A percentile compares a stretch with the other conserved stretches of the same genome.
Conservation (phyloP, 2,113 vertebrate species). For the Hoplias malabaricus region DNA sequence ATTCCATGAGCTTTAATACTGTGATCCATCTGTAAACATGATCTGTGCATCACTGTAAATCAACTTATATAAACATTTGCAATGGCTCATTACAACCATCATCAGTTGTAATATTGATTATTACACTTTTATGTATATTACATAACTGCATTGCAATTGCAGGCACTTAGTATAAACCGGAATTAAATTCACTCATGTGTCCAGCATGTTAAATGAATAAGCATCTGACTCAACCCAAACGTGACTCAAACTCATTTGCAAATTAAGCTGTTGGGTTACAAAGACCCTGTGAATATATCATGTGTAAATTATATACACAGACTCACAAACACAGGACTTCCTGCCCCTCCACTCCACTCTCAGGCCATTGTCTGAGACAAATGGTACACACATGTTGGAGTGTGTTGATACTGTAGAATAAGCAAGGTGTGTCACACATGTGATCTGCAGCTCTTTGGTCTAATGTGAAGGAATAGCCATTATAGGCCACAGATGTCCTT, state of each 20-base stretch:
- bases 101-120: too few species aligned
- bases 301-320: constrained; percentile 1
- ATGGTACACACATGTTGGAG: constrained; percentile 43
- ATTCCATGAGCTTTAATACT: too few species aligned
- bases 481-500: constrained; percentile 71
- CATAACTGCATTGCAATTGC: too few species aligned
- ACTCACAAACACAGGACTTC: constrained; percentile 9
- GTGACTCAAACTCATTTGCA: not conserved
- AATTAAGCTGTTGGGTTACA: not conserved
- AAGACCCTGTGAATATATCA: not conserved
- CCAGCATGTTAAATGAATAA: not conserved
- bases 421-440: constrained; percentile 54
- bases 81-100: too few species aligned
- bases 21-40: too few species aligned
- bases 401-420: constrained; percentile 46
- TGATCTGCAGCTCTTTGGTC: constrained; percentile 45
- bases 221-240: not conserved
- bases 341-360: constrained; percentile 1
- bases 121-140: too few species aligned
- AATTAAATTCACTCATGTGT: too few species aligned
- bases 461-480: constrained; percentile 45
- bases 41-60: too few species aligned
- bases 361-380: constrained; percentile 25
- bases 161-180: too few species aligned
- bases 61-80: too few species aligned